These are phyloP conservation scores for Sclerodermus sp. DNA, from an alignment of 2,888 invertebrate genomes.

Conservation along the genomic window DNA sequence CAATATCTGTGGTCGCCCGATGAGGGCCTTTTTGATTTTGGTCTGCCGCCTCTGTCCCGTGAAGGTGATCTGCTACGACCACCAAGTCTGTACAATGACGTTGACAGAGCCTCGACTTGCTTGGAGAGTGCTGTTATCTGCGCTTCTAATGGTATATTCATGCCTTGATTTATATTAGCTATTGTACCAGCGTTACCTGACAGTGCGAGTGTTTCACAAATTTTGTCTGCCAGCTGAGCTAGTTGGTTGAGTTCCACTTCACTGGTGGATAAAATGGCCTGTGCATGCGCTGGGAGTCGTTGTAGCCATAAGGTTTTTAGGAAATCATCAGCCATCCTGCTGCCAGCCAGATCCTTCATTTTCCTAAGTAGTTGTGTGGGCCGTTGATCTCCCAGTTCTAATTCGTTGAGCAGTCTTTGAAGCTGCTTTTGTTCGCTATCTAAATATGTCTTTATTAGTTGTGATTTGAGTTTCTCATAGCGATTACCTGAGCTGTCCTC, in stretches of 20 bases:
- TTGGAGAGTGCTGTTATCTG: background rate
- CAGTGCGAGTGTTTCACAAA: background rate
- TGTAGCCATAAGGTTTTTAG: background rate
- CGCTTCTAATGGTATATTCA: too few species aligned
- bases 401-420: background rate
- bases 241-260: background rate
- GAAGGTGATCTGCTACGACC: background rate
- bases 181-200: background rate
- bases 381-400: constrained; percentile 4
- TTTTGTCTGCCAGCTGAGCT: background rate
- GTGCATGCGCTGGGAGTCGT: background rate
- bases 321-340: background rate
- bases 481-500: background rate
- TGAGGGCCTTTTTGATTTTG: background rate
- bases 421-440: too few species aligned
- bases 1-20: background rate
- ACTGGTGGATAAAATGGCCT: background rate
- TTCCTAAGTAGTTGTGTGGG: constrained; percentile 7
- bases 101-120: background rate
- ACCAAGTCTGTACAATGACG: background rate
- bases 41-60: too few species aligned
- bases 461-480: constrained; percentile 4
- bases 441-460: constrained; percentile 1
- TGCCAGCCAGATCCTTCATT: background rate
- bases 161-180: too few species aligned